A percentile compares a stretch with the other conserved stretches of the same genome.
Evolutionary conservation across 2,797 vertebrate species (phyloP).

Genomic region (Psittacula echo): DNA sequence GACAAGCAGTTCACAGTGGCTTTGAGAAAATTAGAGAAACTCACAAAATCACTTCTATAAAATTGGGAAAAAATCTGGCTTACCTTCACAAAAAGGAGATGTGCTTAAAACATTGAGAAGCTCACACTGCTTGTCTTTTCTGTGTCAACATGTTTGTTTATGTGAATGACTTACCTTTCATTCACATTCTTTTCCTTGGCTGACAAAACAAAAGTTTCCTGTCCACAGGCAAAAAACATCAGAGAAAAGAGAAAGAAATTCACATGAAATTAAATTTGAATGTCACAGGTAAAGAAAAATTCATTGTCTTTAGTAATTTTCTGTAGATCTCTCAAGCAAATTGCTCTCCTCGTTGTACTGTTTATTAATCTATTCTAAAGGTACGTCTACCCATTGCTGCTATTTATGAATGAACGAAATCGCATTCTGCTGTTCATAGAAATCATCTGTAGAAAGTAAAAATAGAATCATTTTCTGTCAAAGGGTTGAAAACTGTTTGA

Average conservation of each 20-base stretch:
- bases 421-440: not conserved
- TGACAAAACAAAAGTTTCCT: not conserved
- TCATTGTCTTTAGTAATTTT: not conserved
- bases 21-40: conserved; percentile 13
- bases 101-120: not conserved
- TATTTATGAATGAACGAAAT: conserved; percentile 23
- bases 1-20: not conserved
- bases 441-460: not conserved
- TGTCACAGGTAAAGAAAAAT: not conserved
- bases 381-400: not conserved
- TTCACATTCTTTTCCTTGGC: not conserved
- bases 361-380: not conserved
- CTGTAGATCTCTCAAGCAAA: not conserved
- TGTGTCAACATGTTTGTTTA: not conserved
- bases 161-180: not conserved
- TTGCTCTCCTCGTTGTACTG: not conserved
- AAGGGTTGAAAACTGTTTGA: not conserved
- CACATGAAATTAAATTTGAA: not conserved
- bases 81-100: not conserved
- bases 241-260: not conserved
- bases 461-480: not conserved
- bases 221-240: not conserved
- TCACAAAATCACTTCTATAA: not conserved
- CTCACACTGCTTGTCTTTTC: not conserved
- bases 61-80: conserved; percentile 3